phyloP scores from a whole-genome alignment of 2,888 invertebrate genomes.

The Tetramorium bicarinatum region DNA sequence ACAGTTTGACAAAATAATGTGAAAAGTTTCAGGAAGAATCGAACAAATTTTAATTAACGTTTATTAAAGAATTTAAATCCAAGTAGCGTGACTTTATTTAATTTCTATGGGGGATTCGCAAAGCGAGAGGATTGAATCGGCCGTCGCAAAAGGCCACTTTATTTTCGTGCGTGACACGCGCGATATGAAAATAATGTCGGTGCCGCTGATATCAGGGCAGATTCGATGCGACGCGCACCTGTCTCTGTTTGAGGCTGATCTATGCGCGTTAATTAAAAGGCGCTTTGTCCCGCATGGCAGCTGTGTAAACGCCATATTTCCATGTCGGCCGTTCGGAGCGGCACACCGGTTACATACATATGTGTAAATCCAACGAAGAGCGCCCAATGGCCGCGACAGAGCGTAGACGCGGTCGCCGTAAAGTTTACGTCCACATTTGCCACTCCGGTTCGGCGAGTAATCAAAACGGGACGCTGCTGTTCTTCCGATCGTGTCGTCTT shows the following conservation, averaged over 20 bases:
- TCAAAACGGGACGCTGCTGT: constrained; percentile 62
- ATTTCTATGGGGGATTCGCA: too few species aligned
- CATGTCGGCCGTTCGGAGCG: constrained; percentile 2
- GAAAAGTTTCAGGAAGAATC: neutral
- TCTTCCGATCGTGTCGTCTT: neutral
- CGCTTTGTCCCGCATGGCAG: constrained; percentile 49
- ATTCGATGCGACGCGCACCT: constrained; percentile 31
- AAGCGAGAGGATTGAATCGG: too few species aligned
- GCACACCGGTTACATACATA: neutral
- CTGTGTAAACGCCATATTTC: constrained; percentile 50
- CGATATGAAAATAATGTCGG: constrained; percentile 34
- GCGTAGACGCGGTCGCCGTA: constrained; percentile 46
- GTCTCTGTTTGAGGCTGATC: constrained; percentile 46
- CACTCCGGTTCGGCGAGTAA: constrained; percentile 69
- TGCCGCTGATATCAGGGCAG: constrained; percentile 13
- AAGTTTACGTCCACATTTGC: constrained; percentile 71
- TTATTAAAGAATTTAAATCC: neutral
- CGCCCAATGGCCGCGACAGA: constrained; percentile 8
- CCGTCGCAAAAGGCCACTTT: constrained; percentile 3
- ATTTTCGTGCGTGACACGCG: constrained; percentile 34
- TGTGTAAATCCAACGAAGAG: constrained; percentile 4
- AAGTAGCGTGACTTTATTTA: neutral
- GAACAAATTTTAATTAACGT: neutral
- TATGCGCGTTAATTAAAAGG: constrained; percentile 54
- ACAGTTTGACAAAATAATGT: neutral